A percentile compares a stretch with the other conserved stretches of the same genome.
These are phyloP conservation scores for Columba guinea DNA, from an alignment of 2,797 vertebrate species.

Conservation along the genomic window DNA sequence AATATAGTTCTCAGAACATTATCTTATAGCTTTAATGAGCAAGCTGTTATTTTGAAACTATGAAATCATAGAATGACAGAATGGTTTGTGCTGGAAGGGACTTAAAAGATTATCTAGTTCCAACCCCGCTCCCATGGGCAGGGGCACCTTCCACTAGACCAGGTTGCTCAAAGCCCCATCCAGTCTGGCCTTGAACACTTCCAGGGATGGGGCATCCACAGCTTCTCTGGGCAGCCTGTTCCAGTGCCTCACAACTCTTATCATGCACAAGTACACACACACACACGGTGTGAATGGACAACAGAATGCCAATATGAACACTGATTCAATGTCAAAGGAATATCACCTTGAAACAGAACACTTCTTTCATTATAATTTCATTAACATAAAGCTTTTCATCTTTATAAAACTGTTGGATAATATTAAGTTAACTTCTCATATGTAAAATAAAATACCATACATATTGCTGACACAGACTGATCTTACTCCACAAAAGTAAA, in stretches of 20 bases:
- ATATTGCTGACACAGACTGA: background rate
- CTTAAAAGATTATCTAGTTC: too few relatives aligned
- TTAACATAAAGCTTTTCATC: background rate
- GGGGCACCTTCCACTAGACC: too few relatives aligned
- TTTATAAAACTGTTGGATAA: background rate
- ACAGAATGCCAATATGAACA: background rate
- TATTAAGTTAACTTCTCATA: background rate
- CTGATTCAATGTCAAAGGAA: background rate
- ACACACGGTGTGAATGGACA: background rate
- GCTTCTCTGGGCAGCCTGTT: too few relatives aligned
- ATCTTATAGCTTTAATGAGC: background rate
- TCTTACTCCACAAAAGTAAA: background rate
- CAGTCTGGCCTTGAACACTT: too few relatives aligned
- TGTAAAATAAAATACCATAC: background rate
- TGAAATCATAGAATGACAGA: background rate
- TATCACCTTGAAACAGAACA: background rate
- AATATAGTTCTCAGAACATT: background rate
- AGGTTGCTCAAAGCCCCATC: too few relatives aligned
- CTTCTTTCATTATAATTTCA: background rate
- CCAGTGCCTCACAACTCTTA: too few relatives aligned
- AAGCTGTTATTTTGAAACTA: background rate
- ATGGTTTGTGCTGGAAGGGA: too few relatives aligned
- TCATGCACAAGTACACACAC: background rate
- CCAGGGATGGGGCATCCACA: too few relatives aligned
- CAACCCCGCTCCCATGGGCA: too few relatives aligned